Conservation (phyloP, 1,140 invertebrate species). For the Neodiprion lecontei region DNA sequence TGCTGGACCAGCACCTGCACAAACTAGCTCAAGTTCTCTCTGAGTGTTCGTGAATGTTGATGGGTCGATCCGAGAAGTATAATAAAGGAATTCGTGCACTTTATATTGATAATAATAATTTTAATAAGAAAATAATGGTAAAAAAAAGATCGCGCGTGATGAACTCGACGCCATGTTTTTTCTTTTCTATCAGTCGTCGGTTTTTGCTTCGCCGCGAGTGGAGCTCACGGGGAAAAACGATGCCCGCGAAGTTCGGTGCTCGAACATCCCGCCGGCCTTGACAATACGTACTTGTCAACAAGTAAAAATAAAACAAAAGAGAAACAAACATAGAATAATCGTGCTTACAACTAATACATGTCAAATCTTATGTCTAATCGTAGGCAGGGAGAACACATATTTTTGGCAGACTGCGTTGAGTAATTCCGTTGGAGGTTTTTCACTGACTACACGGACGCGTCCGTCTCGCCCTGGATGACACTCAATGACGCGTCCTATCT, state of each 20-base stretch:
- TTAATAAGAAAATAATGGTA: neutral
- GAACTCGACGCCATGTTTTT: neutral
- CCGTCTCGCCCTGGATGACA: slow-evolving; percentile 23
- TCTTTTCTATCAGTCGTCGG: neutral
- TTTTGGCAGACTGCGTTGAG: slow-evolving; percentile 22
- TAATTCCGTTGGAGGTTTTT: slow-evolving; percentile 22
- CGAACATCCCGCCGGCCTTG: slow-evolving; percentile 35
- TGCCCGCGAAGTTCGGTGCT: slow-evolving; percentile 9
- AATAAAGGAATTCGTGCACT: neutral
- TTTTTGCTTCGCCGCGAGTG: neutral
- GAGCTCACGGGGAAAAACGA: neutral
- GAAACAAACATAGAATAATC: slow-evolving; percentile 3
- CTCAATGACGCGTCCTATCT: slow-evolving; percentile 22
- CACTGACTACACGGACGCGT: slow-evolving; percentile 18
- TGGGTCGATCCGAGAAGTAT: slow-evolving; percentile 19
- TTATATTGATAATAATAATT: neutral
- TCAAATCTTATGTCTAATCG: neutral
- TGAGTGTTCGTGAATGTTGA: slow-evolving; percentile 11
- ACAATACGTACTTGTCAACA: slow-evolving; percentile 20
- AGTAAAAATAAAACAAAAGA: neutral
- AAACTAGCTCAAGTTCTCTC: neutral
- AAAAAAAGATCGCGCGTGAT: neutral
- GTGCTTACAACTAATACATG: slow-evolving; percentile 12
- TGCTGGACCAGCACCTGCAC: too few species aligned
- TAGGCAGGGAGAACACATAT: slow-evolving; percentile 17